A percentile compares a stretch with the other conserved stretches of the same genome.
phyloP scores from a whole-genome alignment of 2,888 invertebrate species.

The Watsonalla binaria region DNA sequence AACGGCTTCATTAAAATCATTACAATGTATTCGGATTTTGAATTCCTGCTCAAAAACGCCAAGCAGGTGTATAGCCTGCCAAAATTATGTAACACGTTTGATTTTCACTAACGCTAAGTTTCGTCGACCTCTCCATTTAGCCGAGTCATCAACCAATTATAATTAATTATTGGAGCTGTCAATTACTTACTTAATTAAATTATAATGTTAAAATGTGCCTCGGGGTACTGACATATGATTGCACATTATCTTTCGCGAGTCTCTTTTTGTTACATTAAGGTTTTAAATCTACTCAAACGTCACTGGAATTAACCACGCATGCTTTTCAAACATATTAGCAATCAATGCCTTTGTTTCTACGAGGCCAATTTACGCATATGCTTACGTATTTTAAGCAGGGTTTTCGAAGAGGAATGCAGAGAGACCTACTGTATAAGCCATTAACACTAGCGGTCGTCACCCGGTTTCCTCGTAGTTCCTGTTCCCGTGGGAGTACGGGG shows the following conservation, averaged over 20 bases:
- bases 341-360: too few species aligned
- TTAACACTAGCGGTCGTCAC: too few species aligned
- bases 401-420: too few species aligned
- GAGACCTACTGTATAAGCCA: too few species aligned
- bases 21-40: neutral
- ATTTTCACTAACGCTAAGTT: slow-evolving; percentile 16
- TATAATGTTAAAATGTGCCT: slow-evolving; percentile 26
- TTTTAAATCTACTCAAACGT: neutral
- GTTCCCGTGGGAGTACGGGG: too few species aligned
- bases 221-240: slow-evolving; percentile 23
- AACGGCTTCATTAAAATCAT: neutral
- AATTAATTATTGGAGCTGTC: slow-evolving; percentile 47
- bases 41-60: neutral
- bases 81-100: slow-evolving; percentile 18
- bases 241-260: slow-evolving; percentile 4
- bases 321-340: too few species aligned
- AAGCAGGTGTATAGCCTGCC: slow-evolving; percentile 9
- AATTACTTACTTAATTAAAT: slow-evolving; percentile 44
- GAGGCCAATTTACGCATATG: too few species aligned
- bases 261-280: neutral
- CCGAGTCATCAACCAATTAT: slow-evolving; percentile 31
- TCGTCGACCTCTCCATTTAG: slow-evolving; percentile 20
- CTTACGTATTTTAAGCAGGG: too few species aligned
- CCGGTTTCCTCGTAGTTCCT: too few species aligned
- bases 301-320: neutral